phyloP scores from a whole-genome alignment of 2,888 invertebrate genomes.

The Syrphus vitripennis region DNA sequence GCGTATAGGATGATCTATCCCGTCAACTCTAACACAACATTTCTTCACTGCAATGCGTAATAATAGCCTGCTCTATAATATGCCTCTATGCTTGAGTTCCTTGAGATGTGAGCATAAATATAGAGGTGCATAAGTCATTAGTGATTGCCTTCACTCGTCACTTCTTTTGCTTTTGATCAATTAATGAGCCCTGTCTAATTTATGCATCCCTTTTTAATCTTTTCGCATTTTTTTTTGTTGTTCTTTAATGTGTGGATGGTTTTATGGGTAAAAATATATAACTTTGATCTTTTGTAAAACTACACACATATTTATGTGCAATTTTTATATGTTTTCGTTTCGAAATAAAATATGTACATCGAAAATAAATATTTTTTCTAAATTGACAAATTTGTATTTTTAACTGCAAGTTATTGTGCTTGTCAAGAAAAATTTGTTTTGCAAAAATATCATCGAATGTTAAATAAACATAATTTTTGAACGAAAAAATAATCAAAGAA shows the following conservation, averaged over 20 bases:
- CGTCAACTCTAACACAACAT: constrained; percentile 19
- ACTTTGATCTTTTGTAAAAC: constrained; percentile 55
- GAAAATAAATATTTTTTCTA: background rate
- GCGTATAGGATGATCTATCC: background rate
- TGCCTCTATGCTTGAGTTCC: background rate
- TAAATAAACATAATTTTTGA: background rate
- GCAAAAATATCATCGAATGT: constrained; percentile 2
- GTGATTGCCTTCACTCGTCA: constrained; percentile 54
- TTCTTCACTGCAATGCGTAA: constrained; percentile 16
- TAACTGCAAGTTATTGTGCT: background rate
- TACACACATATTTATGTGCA: background rate
- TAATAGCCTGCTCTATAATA: background rate
- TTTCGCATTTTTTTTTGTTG: background rate
- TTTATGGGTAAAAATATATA: background rate
- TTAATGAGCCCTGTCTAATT: constrained; percentile 61
- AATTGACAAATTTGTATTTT: background rate
- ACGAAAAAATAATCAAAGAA: background rate
- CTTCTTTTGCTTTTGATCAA: constrained; percentile 63
- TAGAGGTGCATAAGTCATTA: constrained; percentile 19
- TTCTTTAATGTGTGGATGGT: background rate
- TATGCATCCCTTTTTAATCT: constrained; percentile 31
- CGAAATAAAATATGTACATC: background rate
- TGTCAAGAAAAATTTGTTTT: background rate
- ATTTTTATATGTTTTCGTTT: background rate
- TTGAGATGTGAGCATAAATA: background rate